A percentile compares a stretch with the other conserved stretches of the same genome.
Conservation (phyloP, 2,797 vertebrate species). For the Dromococcyx pavoninus region DNA sequence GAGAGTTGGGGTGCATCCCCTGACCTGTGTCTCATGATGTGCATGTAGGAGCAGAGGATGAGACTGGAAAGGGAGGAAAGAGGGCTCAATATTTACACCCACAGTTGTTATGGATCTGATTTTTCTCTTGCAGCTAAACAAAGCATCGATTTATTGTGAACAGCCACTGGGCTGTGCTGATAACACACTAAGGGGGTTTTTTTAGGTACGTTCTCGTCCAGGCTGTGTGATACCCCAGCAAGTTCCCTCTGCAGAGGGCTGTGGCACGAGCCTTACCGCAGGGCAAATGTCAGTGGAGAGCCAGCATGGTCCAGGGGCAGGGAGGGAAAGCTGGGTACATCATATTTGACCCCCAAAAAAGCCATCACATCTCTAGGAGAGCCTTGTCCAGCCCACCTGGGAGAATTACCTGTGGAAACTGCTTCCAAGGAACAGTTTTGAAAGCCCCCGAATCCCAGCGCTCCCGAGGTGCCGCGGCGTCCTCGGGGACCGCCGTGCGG, state of each 20-base stretch:
- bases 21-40: neutral
- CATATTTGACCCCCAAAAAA: neutral
- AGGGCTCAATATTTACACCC: conserved; percentile 6
- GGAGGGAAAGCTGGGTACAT: neutral
- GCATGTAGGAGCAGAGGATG: neutral
- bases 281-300: neutral
- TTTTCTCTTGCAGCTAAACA: neutral
- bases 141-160: neutral
- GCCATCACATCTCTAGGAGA: neutral
- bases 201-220: neutral
- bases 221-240: neutral
- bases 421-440: neutral
- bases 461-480: neutral
- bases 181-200: neutral
- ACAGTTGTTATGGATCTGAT: neutral
- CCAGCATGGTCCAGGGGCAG: neutral
- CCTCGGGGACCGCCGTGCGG: accelerated
- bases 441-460: neutral
- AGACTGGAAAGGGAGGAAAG: neutral
- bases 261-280: neutral
- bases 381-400: neutral
- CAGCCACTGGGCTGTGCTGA: neutral
- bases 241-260: neutral
- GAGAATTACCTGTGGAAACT: accelerated
- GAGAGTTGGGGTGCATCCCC: accelerated